phyloP scores from a whole-genome alignment of 23 tunicate species.

The Corella eumyota region DNA sequence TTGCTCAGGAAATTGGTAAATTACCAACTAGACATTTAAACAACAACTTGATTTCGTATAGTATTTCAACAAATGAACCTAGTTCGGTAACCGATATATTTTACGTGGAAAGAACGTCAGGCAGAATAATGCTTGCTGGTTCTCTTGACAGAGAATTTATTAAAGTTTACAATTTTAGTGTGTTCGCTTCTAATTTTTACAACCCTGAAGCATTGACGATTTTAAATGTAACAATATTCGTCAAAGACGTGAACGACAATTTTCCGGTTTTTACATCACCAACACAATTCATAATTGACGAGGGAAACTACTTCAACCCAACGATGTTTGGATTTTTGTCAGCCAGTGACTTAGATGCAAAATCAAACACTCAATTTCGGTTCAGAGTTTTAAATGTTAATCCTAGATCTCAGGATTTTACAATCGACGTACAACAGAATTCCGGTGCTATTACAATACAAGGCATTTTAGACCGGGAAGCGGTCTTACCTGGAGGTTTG shows the following conservation, averaged over 20 bases:
- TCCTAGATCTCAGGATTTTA: conserved; percentile 1
- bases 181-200: conserved; percentile 9
- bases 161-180: conserved; percentile 5
- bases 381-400: conserved; percentile 3
- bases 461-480: conserved; percentile 65
- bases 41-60: too few species aligned
- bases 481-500: conserved; percentile 16
- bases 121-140: conserved; percentile 14
- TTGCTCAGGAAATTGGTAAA: too few species aligned
- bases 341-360: conserved; percentile 21
- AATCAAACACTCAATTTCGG: conserved; percentile 6
- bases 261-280: conserved; percentile 14
- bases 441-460: conserved; percentile 30
- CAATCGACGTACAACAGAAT: conserved; percentile 3
- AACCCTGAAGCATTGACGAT: not conserved
- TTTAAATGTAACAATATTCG: conserved; percentile 9
- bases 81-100: too few species aligned
- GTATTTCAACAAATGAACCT: too few species aligned
- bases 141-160: conserved; percentile 20
- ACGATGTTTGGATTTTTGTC: conserved; percentile 11
- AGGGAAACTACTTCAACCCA: conserved; percentile 26
- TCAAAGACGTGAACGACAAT: conserved; percentile 37
- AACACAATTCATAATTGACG: conserved; percentile 11
- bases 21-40: too few species aligned
- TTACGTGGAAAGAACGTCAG: conserved; percentile 35